Base-by-base conservation (phyloP, 2,888 invertebrate genomes). In the Uloborus plumipes region DNA sequence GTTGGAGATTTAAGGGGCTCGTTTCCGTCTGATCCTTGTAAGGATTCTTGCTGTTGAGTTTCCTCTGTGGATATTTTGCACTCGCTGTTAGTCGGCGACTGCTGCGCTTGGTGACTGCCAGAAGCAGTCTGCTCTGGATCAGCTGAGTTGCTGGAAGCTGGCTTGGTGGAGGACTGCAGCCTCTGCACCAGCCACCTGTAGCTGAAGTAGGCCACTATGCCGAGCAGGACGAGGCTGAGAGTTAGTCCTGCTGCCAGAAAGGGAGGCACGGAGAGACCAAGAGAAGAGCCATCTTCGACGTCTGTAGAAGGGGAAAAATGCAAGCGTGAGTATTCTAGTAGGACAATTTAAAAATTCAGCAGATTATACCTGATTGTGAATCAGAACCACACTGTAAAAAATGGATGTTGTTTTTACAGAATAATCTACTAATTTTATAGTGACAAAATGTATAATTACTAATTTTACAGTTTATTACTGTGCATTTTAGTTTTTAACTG, bases 121-220 rank as follows among this genome's bases (percentile, higher is more conserved):
- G 72, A 51, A 20, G 55, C 13, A 15, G 65, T 39, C 31, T 73
- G 76, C 50, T 67, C 70, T 16, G 77, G 77, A 16, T 77, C 77
- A 9, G 39, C 26, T 20, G 26, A 53, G 18, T 50, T 49, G 11
- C n/a, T 13, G 31, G 73, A 13, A 0, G n/a, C 47, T 3, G 83
- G 73, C 13, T 77, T 71, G 15, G 71, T 66, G 39, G 78, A 70
- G 7, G 84, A 49, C 26, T 84, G 84, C 6, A 84, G 74, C 13
- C 80, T 47, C 58, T 82, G 75, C 13, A 84, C 72, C 11, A 84
- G 50, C 84, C 84, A 84, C 47, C 74, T 61, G 69, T 84, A 84
- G 71, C 84, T 83, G 78, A 82, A 83, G 71, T 83, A 84, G 18
- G 82, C 75, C 53, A 84, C 82, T 59, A 84, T 80, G 50, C 84